Conservation (phyloP, 2,113 vertebrate genomes). For the Puffinus mauretanicus region DNA sequence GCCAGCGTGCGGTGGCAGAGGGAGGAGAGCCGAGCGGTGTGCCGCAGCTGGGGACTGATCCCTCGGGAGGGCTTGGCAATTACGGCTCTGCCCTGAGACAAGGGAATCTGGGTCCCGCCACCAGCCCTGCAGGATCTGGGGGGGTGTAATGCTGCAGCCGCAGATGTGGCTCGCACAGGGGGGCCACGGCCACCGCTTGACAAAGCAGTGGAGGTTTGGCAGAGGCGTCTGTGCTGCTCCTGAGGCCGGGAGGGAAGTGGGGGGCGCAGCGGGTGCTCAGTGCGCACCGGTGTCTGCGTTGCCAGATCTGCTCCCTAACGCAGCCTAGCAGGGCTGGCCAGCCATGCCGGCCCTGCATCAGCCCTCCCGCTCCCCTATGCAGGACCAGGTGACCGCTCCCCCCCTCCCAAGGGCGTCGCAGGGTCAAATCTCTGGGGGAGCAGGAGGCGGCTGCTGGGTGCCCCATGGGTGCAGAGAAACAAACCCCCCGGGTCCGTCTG, state of each 20-base stretch:
- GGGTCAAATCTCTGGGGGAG: not conserved
- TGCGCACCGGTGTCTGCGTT: not conserved
- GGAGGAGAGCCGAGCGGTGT: not conserved
- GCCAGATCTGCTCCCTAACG: not conserved
- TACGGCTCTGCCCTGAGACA: not conserved
- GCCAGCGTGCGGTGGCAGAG: not conserved
- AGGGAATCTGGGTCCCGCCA: not conserved
- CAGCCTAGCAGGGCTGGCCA: not conserved
- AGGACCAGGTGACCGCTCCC: not conserved
- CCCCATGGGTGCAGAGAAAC: fast-evolving
- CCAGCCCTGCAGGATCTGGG: not conserved
- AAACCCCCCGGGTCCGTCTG: fast-evolving
- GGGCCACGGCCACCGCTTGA: fast-evolving
- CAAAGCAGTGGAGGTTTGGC: not conserved
- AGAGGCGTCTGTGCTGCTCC: not conserved
- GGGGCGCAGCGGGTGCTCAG: fast-evolving
- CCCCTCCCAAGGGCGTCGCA: not conserved
- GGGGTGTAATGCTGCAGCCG: not conserved
- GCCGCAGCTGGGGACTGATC: not conserved
- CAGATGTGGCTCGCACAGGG: not conserved
- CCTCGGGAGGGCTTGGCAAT: not conserved
- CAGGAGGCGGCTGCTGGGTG: not conserved
- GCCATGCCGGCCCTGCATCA: not conserved
- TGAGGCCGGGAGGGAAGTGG: not conserved
- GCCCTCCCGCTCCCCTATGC: not conserved